Base-by-base conservation (phyloP, 1,140 invertebrate species). In the Nymphalis io region DNA sequence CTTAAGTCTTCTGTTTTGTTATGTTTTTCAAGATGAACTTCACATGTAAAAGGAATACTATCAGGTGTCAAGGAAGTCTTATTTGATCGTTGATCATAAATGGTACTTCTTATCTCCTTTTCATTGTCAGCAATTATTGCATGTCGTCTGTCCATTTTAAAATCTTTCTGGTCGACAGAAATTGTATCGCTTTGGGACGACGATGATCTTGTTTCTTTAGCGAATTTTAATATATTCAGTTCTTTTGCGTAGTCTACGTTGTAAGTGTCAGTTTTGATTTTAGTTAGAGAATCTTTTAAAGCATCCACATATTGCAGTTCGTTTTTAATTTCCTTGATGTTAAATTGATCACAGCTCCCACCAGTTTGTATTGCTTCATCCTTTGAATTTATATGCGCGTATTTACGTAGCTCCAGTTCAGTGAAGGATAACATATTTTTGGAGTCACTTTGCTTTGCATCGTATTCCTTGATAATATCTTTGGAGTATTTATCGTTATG, bases 361-460 rank as follows among this genome's bases (percentile, higher is more conserved):
- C 81, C 81, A 6, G 87, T 89, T 80, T 91, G 89, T 0, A 86
- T 77, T 27, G 68, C 73, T 62, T 67, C 70, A 55, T 87, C 78
- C n/a, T 21, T 61, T 38, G 38, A 48, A 27, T 33, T 53, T 8
- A 42, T 59, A 42, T 53, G 39, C 39, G 51, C 15, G 67, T 83
- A 81, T 60, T 76, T 83, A 3, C 63, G 61, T 59, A 89, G 53
- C 58, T 88, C 87, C 3, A 78, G 33, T 75, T 89, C 76, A 12
- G 80, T 74, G 65, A 85, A 89, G 15, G 86, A 84, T 72, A 71
- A 86, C 42, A 72, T 66, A 71, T 64, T 75, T 44, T 74, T 70
- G 11, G 65, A 57, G 3, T 67, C 20, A 42, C 48, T 20, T 10
- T 5, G 20, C 57, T 44, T 40, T 42, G 33, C 13, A 61, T 53